Base-by-base conservation (phyloP, 1,140 invertebrate genomes). In the Penaeus vannamei region DNA sequence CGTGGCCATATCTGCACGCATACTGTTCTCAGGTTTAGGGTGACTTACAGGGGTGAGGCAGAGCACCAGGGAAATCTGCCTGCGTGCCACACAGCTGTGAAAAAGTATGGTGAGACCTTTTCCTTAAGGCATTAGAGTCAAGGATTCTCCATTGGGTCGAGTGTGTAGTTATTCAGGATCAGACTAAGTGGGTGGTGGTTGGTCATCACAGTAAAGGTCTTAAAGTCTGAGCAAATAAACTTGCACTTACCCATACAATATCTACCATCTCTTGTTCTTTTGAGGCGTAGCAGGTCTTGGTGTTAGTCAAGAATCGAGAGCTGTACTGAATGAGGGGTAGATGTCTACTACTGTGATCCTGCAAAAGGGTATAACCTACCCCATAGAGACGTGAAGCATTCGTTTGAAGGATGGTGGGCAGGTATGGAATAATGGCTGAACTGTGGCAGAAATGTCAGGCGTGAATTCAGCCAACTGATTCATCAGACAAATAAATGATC, bases 101-200 rank as follows among this genome's bases (percentile, higher is more conserved):
- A 83, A 5, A 32, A 12, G 42, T 59, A 83, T 1, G 42, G n/a
- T 29, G 23, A 83, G 10, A 61, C 26, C 53, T 83, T 83, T 29
- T 83, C 81, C 81, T 83, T 61, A 29, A 83, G 26, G 79, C 79
- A 46, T 83, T 62, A 46, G 22, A 83, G 29, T 22, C 81, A 22
- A 59, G 59, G 81, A 29, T 83, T 83, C 81, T 83, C 81, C 20
- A 83, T 20, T 20, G 12, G n/a, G 26, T 83, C 81, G 4, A 83
- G 20, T 2, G 42, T 60, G 32, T 53, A 83, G 42, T 53, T 46
- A 26, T 83, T 83, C 42, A 83, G 81, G 17, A 83, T 83, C 19
- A 59, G 81, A 26, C 60, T 83, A 8, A 83, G 53, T 8, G 81
- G 81, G 42, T 26, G 53, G 32, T 83, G 81, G 26, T 61, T 46